phyloP scores from a whole-genome alignment of 2,797 vertebrate species.

The Cirrhinus mrigala region DNA sequence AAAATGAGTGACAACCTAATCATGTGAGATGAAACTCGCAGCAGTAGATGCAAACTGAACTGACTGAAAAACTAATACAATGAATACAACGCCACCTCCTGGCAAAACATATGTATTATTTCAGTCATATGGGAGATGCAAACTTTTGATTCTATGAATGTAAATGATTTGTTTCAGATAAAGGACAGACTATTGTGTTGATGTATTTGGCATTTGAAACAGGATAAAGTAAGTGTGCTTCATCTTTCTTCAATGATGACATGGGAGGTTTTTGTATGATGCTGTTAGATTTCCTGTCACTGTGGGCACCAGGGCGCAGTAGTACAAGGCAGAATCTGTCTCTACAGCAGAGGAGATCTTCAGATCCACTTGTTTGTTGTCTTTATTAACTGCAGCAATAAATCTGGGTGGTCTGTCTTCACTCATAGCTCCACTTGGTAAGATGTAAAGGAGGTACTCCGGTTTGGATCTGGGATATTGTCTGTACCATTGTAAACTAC shows the following conservation, averaged over 20 bases:
- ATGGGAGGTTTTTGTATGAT: background rate
- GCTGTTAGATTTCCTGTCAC: background rate
- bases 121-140: background rate
- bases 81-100: background rate
- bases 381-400: background rate
- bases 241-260: background rate
- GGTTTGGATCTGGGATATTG: conserved; percentile 38
- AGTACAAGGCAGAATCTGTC: background rate
- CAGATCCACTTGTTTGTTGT: background rate
- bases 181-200: background rate
- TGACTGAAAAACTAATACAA: background rate
- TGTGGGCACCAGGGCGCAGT: background rate
- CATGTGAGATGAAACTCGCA: background rate
- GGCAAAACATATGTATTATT: background rate
- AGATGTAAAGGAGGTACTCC: conserved; percentile 37
- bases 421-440: background rate
- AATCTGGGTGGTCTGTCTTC: background rate
- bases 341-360: background rate
- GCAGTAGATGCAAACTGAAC: background rate
- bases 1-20: background rate
- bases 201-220: background rate
- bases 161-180: background rate
- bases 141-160: background rate
- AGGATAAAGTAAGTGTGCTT: background rate
- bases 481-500: conserved; percentile 38